Percentiles rank a stretch among this genome's conserved stretches.
These are phyloP conservation scores for Agonopterix heracliana DNA, from an alignment of 2,888 invertebrate species.

Conservation along the genomic window DNA sequence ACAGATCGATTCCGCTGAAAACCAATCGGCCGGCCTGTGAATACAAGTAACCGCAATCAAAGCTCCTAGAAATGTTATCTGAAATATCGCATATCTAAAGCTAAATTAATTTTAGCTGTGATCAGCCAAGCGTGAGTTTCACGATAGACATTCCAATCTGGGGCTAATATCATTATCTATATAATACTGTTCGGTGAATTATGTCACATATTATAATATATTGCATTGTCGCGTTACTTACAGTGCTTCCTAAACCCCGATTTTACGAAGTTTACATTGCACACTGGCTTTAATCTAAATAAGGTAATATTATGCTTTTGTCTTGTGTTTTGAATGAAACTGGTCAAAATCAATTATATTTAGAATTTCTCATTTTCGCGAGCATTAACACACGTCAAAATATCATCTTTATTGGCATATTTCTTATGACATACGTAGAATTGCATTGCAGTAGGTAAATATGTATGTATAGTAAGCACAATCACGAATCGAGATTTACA, in stretches of 20 bases:
- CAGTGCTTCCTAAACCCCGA: no score
- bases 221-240: no score
- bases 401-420: no score
- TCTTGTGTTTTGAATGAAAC: no score
- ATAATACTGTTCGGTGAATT: slow-evolving; percentile 39
- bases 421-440: no score
- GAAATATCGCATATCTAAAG: slow-evolving; percentile 33
- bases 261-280: no score
- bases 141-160: slow-evolving; percentile 63
- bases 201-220: slow-evolving; percentile 25
- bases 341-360: no score
- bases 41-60: slow-evolving; percentile 46
- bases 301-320: no score
- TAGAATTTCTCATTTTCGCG: no score
- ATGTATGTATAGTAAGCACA: neutral
- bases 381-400: no score
- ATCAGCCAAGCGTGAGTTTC: slow-evolving; percentile 53
- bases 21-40: slow-evolving; percentile 38
- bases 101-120: slow-evolving; percentile 68
- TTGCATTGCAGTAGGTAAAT: no score
- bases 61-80: slow-evolving; percentile 25
- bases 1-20: slow-evolving; percentile 36
- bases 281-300: no score
- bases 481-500: slow-evolving; percentile 36
- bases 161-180: slow-evolving; percentile 22